Evolutionary conservation across 2,888 invertebrate genomes (phyloP), one percentile per base, ranked within the genome.

Genomic region (Pammene fasciana): DNA sequence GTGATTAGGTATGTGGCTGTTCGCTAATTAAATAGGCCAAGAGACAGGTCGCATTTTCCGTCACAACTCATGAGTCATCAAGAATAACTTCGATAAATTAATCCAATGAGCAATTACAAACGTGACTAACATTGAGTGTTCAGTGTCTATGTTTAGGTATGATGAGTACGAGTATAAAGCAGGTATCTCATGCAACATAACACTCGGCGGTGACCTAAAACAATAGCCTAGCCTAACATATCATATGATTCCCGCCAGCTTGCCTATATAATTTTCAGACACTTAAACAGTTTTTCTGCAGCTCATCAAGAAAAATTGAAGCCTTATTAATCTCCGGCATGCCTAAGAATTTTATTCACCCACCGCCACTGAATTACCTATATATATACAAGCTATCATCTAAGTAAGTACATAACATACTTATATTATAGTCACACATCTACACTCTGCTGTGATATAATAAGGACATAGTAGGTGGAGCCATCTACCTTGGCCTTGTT

Each of bases 401-500:
- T 26, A 26, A 26, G 26, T 4, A 26, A 26, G 26, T 26, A 26
- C 26, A 7, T 52, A 34, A n/a, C 13, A 7, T 52, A 34, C 13
- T n/a, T 62, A 62, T 50, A 14, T 45, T 16, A 48, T 54, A 46
- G 6, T 14, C 6, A 46, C 26, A 55, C 8, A 45, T 10, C 34
- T n/a, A 43, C 43, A 10, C 9, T 57, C 16, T 16, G 10, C 56
- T 26, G 43, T 45, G 45, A 59, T 26, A 59, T 5, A 59, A 59
- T 59, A 59, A 59, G 45, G 36, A 48, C 52, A 50, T 50, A 14
- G 43, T 50, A 14, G 43, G 26, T 43, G 14, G 46, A 48, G 16
- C 52, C 43, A 68, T 36, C 38, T 50, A 46, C 64, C 65, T 71
- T 71, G 60, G 64, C 68, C 71, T 67, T 70, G 54, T 65, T 61